phyloP scores from a whole-genome alignment of 2,797 vertebrate species.

The Smutsia temminckii region DNA sequence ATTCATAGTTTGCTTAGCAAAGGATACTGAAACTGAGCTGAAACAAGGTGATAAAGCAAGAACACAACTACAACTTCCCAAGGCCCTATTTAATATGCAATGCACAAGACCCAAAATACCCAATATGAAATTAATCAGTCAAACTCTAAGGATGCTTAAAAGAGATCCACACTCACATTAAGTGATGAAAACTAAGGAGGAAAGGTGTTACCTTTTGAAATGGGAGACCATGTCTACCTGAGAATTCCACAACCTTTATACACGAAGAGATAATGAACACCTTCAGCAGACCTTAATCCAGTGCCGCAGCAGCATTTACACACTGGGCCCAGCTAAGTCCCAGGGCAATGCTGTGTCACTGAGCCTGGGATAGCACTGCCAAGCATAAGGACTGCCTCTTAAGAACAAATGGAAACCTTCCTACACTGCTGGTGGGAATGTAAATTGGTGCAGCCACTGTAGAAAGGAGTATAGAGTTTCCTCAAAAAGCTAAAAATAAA shows the following conservation, averaged over 20 bases:
- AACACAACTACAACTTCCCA: constrained; percentile 25
- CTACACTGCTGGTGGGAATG: no score
- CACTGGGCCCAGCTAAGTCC: not conserved
- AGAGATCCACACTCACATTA: not conserved
- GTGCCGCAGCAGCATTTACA: not conserved
- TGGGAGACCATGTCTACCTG: not conserved
- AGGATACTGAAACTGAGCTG: not conserved
- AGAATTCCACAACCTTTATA: not conserved
- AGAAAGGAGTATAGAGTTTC: no score
- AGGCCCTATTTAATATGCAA: not conserved
- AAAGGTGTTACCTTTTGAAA: not conserved
- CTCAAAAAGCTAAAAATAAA: no score
- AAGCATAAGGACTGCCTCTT: not conserved
- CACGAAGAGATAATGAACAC: not conserved
- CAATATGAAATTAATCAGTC: not conserved
- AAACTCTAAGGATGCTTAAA: not conserved
- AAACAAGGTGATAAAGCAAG: not conserved
- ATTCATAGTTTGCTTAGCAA: constrained; percentile 4
- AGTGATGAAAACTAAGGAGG: not conserved
- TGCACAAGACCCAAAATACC: not conserved
- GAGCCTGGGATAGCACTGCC: not conserved
- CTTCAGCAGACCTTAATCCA: not conserved
- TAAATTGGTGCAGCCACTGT: no score
- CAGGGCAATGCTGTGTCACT: not conserved
- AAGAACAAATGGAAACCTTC: not conserved